Base-by-base conservation (phyloP, 2,888 invertebrate species). In the Ophion ellenae region DNA sequence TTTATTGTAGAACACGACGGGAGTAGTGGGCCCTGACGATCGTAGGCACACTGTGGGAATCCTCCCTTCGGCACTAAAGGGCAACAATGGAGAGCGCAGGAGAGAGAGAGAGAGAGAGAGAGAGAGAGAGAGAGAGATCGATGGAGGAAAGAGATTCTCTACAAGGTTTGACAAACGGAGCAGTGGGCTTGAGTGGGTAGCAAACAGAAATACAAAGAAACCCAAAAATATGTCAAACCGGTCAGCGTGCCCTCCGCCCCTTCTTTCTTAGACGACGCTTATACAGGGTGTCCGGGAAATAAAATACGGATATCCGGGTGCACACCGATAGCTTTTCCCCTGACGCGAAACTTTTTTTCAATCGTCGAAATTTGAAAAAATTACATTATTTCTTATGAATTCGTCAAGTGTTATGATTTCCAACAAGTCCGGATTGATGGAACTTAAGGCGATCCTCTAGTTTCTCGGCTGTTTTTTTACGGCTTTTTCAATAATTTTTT, bases 201-300 rank as follows among this genome's bases (percentile, higher is more conserved):
- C 91, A 91, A 91, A 92, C 91, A 91, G 91, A 91, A 90, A 89
- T 91, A 90, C 90, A 91, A 91, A 89, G 89, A 87, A 87, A 84
- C 88, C 89, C 87, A 89, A 90, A 91, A 91, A 92, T 91, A 91
- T 91, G 92, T 91, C 92, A 91, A 90, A 89, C 90, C 88, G 89
- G 89, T 87, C 89, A 87, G 83, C 81, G 88, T 88, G 84, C 87
- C 81, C 77, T 76, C 59, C 81, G 76, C 84, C 86, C 77, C 84
- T 85, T 77, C 80, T 87, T 81, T 87, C 84, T 74, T 69, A 87
- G 85, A 85, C 88, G 87, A 85, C 78, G 66, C 79, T 84, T 85
- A 85, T 88, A 89, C 81, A 75, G 85, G 88, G 88, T 88, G 88
- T 87, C 64, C 57, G 14, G 11, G 66, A 57, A 71, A 75, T 9